Base-by-base conservation (phyloP, 2,888 invertebrate genomes). In the Leucozona laternaria region DNA sequence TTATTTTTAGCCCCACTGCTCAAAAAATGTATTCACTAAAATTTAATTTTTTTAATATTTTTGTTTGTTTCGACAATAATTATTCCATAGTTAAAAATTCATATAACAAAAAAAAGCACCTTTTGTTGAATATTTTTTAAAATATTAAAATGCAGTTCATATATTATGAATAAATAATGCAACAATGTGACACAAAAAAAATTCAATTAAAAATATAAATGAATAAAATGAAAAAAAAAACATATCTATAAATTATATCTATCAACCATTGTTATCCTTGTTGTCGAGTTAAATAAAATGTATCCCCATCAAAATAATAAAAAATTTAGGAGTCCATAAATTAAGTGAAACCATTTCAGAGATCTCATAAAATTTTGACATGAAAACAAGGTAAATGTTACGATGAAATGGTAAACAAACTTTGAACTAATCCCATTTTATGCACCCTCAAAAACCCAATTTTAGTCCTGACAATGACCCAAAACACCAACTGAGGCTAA, bases 321-420 rank as follows among this genome's bases (percentile, higher is more conserved):
- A 58, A 72, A 37, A 13, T 37, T 8, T 13, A 84, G 10, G n/a
- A 58, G 17, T 72, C 13, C 71, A 84, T 75, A 88, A 81, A 88
- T 79, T 79, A 88, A 78, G 76, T 68, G 73, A 83, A 88, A 85
- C 34, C 48, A 71, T 45, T 68, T 73, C 60, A 20, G 60, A 68
- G 20, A 50, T 6, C 15, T 50, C 50, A 77, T 85, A 77, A 80
- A 85, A 85, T 80, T 80, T 80, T 85, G 85, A 85, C 85, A 85
- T 57, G 68, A 80, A 80, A 80, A 85, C 85, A 85, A 85, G 85
- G 77, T 85, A 72, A 55, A 85, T 72, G 43, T 60, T 6, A 64
- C 43, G 20, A 71, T 77, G 72, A 72, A 34, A 83, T 70, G 55
- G 15, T 55, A 62, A 83, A 60, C 71, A 76, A 58, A 64, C 64